Percentiles rank a stretch among this genome's conserved stretches.
Conservation (phyloP, 1,140 invertebrate genomes). For the Drosophila mauritiana region DNA sequence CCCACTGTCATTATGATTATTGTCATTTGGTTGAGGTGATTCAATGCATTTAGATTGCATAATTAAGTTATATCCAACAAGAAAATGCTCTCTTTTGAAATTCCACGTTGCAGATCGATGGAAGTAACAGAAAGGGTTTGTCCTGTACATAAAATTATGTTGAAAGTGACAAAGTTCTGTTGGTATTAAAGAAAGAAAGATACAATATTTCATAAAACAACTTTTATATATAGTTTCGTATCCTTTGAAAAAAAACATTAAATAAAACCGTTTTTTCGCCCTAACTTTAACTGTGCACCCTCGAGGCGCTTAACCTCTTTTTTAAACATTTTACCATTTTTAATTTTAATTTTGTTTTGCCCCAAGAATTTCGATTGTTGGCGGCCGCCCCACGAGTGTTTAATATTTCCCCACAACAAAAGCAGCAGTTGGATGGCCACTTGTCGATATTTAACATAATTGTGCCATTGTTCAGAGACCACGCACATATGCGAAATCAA, state of each 20-base stretch:
- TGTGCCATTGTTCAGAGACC: conserved; percentile 67
- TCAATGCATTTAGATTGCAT: conserved; percentile 82
- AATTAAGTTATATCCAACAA: conserved; percentile 64
- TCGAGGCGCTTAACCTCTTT: conserved; percentile 26
- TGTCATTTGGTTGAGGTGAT: conserved; percentile 80
- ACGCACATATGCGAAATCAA: conserved; percentile 53
- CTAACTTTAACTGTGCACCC: not conserved
- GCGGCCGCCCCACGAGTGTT: conserved; percentile 51
- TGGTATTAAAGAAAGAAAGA: no score
- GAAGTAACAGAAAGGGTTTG: not conserved
- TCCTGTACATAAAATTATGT: not conserved
- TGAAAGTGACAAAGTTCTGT: no score
- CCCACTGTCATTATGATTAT: conserved; percentile 74
- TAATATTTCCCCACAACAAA: conserved; percentile 69
- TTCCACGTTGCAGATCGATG: not conserved
- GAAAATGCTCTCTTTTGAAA: conserved; percentile 6
- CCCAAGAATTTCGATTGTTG: conserved; percentile 46
- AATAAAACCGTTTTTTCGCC: no score
- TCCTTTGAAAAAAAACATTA: no score
- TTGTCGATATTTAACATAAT: conserved; percentile 83
- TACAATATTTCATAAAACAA: no score
- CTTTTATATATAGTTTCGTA: no score
- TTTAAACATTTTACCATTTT: not conserved
- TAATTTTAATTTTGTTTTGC: not conserved
- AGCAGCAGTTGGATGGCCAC: conserved; percentile 53